Evolutionary conservation across 1,140 invertebrate genomes (phyloP).

Genomic region (Hylyphantes graminicola): DNA sequence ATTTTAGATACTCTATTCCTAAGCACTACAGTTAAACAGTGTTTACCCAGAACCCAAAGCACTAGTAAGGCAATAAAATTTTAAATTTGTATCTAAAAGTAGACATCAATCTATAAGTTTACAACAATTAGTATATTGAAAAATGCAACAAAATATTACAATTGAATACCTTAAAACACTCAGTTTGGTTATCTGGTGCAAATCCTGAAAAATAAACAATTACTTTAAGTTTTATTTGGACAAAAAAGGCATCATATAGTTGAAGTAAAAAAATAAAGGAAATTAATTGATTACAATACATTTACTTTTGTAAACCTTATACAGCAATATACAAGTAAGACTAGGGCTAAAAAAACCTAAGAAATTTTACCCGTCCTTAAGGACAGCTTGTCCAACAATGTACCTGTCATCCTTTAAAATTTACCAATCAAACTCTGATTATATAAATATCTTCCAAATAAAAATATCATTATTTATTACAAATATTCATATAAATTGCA

Average conservation of each 20-base stretch:
- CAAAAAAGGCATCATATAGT: neutral
- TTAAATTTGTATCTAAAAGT: neutral
- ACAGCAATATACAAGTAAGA: too few species aligned
- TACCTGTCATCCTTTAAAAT: too few species aligned
- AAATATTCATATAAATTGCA: too few species aligned
- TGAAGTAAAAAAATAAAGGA: neutral
- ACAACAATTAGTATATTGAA: neutral
- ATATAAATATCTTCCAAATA: too few species aligned
- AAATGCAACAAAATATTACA: neutral
- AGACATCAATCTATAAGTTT: neutral
- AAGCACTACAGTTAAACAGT: neutral
- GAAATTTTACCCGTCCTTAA: too few species aligned
- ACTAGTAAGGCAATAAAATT: neutral
- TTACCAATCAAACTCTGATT: too few species aligned
- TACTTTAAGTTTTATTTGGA: neutral
- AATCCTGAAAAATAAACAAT: conserved; percentile 33
- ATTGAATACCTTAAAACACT: conserved; percentile 74
- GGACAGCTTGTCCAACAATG: too few species aligned
- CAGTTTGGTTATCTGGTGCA: conserved; percentile 81
- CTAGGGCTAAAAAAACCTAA: too few species aligned
- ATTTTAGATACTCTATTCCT: too few species aligned
- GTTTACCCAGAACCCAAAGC: neutral
- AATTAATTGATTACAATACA: too few species aligned
- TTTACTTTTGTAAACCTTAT: too few species aligned
- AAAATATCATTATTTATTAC: too few species aligned